A percentile compares a stretch with the other conserved stretches of the same genome.
Evolutionary conservation across 1,140 invertebrate species (phyloP).

Genomic region (Oedothorax gibbosus): DNA sequence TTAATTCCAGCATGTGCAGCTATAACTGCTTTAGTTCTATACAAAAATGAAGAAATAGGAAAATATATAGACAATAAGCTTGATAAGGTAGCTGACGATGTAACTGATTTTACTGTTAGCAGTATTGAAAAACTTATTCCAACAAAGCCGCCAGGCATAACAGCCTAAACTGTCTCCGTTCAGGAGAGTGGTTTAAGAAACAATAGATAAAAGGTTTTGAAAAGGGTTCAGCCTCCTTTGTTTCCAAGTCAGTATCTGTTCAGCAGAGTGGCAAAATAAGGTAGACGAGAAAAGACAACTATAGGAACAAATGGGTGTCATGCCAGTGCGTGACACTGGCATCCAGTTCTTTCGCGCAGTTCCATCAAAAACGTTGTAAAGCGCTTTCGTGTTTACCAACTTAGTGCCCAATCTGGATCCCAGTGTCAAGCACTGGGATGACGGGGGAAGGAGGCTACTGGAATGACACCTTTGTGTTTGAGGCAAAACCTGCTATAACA

Average conservation of each 20-base stretch:
- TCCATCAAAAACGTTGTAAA: too few species aligned
- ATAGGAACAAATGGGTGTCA: not conserved
- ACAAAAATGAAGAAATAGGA: not conserved
- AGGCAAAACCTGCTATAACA: slow-evolving; percentile 8
- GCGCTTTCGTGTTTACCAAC: too few species aligned
- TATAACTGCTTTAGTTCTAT: not conserved
- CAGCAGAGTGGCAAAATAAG: not conserved
- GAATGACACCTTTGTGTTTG: slow-evolving; percentile 7
- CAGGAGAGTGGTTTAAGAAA: not conserved
- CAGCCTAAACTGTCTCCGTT: slow-evolving; percentile 7
- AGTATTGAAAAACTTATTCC: slow-evolving; percentile 8
- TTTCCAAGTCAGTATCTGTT: not conserved
- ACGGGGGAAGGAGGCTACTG: not conserved
- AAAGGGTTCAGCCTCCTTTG: not conserved
- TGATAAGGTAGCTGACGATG: slow-evolving; percentile 1
- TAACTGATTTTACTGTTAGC: not conserved
- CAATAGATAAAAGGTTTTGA: not conserved
- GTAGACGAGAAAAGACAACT: not conserved
- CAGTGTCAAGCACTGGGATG: not conserved
- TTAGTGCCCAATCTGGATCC: too few species aligned
- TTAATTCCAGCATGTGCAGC: slow-evolving; percentile 12
- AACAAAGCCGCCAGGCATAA: slow-evolving; percentile 7
- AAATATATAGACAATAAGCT: not conserved
- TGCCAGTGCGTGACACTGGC: too few species aligned
- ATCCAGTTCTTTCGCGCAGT: too few species aligned